Evolutionary conservation across 2,113 vertebrate species (phyloP), one percentile per base, ranked within the genome.

Genomic region (Cavia porcellus): DNA sequence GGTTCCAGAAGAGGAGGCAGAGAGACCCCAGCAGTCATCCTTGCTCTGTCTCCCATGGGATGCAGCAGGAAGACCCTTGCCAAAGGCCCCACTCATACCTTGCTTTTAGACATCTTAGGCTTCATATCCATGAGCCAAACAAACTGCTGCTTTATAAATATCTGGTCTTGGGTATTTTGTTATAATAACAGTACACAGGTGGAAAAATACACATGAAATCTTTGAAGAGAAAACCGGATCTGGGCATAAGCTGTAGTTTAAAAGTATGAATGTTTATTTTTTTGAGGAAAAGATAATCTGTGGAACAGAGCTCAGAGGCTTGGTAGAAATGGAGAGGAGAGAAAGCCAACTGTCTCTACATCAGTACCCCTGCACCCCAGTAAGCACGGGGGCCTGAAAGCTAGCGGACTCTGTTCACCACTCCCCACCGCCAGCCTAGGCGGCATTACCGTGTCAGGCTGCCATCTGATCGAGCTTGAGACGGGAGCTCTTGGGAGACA

Each of bases 191-290:
- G 19, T 42, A 94, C 19, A 50, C 22, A 70, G 24, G 30, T 79
- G 45, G 74, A 77, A 77, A 28, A 14, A 7, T 52, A 86, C 35
- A 62, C 2, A 57, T 30, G 64, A 72, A n/a, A 38, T 10, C 22
- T 79, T 88, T 22, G 61, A 87, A 14, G 28, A 81, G 35, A 88
- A 92, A 72, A 17, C 3, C 24, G 22, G 13, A n/a, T 92, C 42
- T 79, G 42, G 81, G 45, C 8, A 30, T 30, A 85, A 81, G 24
- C 24, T 82, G 1, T 70, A 70, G 45, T 74, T 85, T 75, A 55
- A 96, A 89, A 84, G 38, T 55, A 19, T 42, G 80, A 15, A 38
- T 75, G 38, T 22, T 86, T 90, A 20, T 61, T 93, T 96, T 80
- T 2, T 84, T 45, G 35, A 25, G 3, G 55, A 80, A 68, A 70